phyloP scores from a whole-genome alignment of 2,888 invertebrate genomes.

The Steinernema carpocapsae region DNA sequence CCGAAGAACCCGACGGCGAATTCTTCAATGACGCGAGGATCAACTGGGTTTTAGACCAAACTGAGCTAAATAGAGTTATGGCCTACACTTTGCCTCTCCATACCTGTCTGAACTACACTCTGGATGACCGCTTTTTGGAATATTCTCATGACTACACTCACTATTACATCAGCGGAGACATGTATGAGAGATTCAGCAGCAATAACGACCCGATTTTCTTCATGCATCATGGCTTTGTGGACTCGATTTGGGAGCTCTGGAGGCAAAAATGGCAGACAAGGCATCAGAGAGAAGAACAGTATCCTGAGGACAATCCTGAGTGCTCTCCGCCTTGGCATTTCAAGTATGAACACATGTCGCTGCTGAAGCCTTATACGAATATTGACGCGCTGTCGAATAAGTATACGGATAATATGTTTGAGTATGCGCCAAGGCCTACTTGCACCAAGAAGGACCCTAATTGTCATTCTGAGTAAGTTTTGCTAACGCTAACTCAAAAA shows the following conservation, averaged over 20 bases:
- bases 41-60: slow-evolving; percentile 53
- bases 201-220: slow-evolving; percentile 70
- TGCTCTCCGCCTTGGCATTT: slow-evolving; percentile 56
- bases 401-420: slow-evolving; percentile 62
- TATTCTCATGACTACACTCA: slow-evolving; percentile 66
- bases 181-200: slow-evolving; percentile 49
- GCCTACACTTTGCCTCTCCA: slow-evolving; percentile 47
- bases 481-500: too few relatives aligned
- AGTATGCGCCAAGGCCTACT: slow-evolving; percentile 56
- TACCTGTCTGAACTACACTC: slow-evolving; percentile 46
- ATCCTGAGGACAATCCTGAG: slow-evolving; percentile 51
- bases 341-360: slow-evolving; percentile 53
- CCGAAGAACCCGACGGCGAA: slow-evolving; percentile 54
- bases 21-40: slow-evolving; percentile 56
- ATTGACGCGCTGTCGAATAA: slow-evolving; percentile 57
- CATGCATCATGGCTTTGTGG: slow-evolving; percentile 65
- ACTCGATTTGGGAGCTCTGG: slow-evolving; percentile 59
- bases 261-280: slow-evolving; percentile 56
- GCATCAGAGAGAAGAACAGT: slow-evolving; percentile 53
- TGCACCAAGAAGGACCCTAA: slow-evolving; percentile 43
- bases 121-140: slow-evolving; percentile 63
- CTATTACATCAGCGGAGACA: slow-evolving; percentile 62
- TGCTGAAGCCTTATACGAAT: slow-evolving; percentile 45
- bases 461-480: slow-evolving; percentile 45
- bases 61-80: slow-evolving; percentile 47